Percentiles rank a stretch among this genome's conserved stretches.
Evolutionary conservation across 2,888 invertebrate species (phyloP).

Genomic region (Biston stratarius): DNA sequence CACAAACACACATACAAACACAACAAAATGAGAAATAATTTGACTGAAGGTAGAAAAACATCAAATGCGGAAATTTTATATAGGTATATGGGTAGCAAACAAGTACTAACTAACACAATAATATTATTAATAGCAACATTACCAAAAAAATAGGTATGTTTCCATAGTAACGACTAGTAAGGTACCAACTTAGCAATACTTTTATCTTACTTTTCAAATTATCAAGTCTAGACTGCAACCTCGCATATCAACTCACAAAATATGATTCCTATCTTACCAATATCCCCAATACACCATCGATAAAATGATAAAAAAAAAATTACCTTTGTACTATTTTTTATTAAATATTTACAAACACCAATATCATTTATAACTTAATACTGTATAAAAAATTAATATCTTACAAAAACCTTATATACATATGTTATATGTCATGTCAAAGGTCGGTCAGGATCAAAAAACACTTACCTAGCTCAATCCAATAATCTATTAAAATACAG

Average conservation of each 20-base stretch:
- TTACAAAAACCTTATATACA: too few species aligned
- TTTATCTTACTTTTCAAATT: not conserved
- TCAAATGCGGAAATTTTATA: too few species aligned
- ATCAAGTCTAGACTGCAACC: constrained; percentile 21
- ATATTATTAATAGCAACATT: too few species aligned
- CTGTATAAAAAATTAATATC: too few species aligned
- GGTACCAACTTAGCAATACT: not conserved
- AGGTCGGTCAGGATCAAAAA: constrained; percentile 50
- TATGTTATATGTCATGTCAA: constrained; percentile 49
- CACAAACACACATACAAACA: too few species aligned
- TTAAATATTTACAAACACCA: not conserved
- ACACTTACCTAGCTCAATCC: constrained; percentile 74
- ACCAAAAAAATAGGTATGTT: not conserved
- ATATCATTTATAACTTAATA: not conserved
- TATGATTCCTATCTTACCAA: constrained; percentile 7
- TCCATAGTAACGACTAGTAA: not conserved
- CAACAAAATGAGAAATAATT: too few species aligned
- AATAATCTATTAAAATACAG: constrained; percentile 71
- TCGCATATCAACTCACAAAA: constrained; percentile 11
- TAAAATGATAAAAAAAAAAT: constrained; percentile 33
- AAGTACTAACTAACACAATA: too few species aligned
- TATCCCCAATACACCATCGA: not conserved
- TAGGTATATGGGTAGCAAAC: too few species aligned
- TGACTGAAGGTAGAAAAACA: too few species aligned
- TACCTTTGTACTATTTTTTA: constrained; percentile 1